These are phyloP conservation scores for Latrodectus hesperus DNA, from an alignment of 2,888 invertebrate genomes.

Conservation along the genomic window DNA sequence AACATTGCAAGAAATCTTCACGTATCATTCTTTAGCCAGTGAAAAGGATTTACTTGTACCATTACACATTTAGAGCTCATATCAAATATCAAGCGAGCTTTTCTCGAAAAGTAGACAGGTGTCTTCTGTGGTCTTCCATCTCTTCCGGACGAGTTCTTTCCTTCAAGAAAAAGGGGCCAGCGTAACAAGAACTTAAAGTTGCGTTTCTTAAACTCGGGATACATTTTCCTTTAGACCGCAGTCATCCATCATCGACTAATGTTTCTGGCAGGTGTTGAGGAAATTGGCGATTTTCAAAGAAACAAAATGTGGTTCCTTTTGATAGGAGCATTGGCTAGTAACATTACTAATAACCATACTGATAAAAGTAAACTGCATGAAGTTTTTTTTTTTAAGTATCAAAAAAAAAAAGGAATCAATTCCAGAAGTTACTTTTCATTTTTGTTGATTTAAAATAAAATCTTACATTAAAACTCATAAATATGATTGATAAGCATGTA, in stretches of 20 bases:
- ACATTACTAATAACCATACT: no score
- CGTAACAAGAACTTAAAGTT: conserved; percentile 44
- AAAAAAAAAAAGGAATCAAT: no score
- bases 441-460: no score
- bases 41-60: conserved; percentile 14
- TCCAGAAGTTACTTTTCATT: no score
- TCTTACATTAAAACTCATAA: no score
- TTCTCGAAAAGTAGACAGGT: conserved; percentile 47
- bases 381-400: no score
- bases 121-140: conserved; percentile 57
- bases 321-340: no score
- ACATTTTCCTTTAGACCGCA: conserved; percentile 33
- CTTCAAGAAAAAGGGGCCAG: neutral
- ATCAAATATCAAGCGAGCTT: conserved; percentile 49
- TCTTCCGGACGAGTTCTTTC: conserved; percentile 42
- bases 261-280: conserved; percentile 39
- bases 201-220: conserved; percentile 31
- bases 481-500: no score
- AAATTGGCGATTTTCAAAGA: conserved; percentile 46
- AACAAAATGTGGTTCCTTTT: neutral
- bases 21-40: no score
- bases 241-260: conserved; percentile 52
- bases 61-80: conserved; percentile 8
- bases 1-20: neutral
- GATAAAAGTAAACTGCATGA: no score